These are phyloP conservation scores for Thecophora atra DNA, from an alignment of 2,888 invertebrate genomes.

Conservation along the genomic window DNA sequence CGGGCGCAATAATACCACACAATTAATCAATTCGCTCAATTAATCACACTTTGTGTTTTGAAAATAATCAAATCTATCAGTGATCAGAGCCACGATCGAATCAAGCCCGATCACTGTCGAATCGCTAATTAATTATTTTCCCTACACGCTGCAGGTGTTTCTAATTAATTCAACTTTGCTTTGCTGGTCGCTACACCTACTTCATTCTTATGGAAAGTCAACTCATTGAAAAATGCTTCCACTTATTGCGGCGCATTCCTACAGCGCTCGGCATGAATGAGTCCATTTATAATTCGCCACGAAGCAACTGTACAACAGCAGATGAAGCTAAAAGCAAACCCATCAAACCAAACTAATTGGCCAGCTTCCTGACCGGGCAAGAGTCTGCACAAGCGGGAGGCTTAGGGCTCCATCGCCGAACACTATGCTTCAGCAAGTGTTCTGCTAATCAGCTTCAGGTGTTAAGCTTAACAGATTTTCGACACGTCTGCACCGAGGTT, in stretches of 20 bases:
- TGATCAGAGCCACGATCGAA: constrained; percentile 5
- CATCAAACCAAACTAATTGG: constrained; percentile 18
- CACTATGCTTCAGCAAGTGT: constrained; percentile 20
- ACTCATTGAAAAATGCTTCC: constrained; percentile 34
- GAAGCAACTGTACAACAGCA: neutral
- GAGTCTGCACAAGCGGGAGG: neutral
- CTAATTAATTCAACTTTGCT: constrained; percentile 27
- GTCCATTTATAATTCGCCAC: neutral
- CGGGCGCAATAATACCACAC: neutral
- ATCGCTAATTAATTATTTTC: constrained; percentile 29
- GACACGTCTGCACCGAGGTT: constrained; percentile 45
- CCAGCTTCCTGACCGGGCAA: constrained; percentile 5
- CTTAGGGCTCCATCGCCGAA: neutral
- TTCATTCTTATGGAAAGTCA: neutral
- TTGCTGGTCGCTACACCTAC: constrained; percentile 21
- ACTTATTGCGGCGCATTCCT: constrained; percentile 28
- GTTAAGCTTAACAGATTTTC: constrained; percentile 45
- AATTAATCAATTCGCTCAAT: constrained; percentile 23
- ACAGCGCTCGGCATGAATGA: neutral
- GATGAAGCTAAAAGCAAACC: neutral
- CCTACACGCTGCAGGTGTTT: constrained; percentile 33
- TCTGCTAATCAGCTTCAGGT: constrained; percentile 47
- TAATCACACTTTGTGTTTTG: constrained; percentile 16
- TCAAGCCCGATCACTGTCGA: constrained; percentile 18
- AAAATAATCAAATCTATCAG: constrained; percentile 15